phyloP scores from a whole-genome alignment of 2,888 invertebrate species.

The Sericinus montela region DNA sequence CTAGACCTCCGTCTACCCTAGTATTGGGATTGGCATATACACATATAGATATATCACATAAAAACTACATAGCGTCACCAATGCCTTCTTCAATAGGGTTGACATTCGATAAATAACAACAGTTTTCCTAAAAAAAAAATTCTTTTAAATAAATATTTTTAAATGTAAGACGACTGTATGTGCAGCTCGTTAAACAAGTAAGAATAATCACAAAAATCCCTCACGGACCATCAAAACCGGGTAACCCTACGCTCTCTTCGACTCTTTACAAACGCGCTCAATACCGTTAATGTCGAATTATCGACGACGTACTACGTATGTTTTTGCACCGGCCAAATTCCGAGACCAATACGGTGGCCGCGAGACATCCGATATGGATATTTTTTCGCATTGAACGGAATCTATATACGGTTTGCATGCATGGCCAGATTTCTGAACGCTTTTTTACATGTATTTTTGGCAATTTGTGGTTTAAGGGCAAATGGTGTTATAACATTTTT shows the following conservation, averaged over 20 bases:
- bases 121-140: no score
- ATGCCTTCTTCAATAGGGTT: no score
- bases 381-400: not conserved
- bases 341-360: not conserved
- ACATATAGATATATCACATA: no score
- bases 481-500: no score
- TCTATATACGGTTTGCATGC: not conserved
- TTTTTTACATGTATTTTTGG: not conserved
- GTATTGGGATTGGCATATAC: no score
- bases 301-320: not conserved
- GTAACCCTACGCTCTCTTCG: not conserved
- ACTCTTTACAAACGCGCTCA: not conserved
- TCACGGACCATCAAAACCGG: not conserved
- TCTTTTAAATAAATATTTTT: no score
- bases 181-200: no score
- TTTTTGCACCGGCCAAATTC: not conserved
- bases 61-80: no score
- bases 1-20: no score
- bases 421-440: not conserved
- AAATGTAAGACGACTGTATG: no score
- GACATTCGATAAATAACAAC: no score
- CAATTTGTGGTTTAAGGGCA: not conserved
- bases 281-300: conserved; percentile 4
- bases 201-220: no score
- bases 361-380: not conserved